Evolutionary conservation across 1,140 invertebrate species (phyloP).

Genomic region (Heliothis subflexa): DNA sequence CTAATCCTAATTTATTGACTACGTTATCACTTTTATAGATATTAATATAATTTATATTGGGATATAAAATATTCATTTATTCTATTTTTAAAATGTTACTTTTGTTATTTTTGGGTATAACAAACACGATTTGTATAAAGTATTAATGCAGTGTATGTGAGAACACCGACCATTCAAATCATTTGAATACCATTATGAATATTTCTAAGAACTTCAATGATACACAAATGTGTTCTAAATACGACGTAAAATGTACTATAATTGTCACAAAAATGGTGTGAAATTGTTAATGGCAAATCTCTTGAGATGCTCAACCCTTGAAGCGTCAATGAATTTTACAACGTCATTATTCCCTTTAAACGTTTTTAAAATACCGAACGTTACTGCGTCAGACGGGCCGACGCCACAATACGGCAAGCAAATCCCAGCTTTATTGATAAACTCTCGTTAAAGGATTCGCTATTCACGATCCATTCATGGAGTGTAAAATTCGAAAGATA

Average conservation of each 20-base stretch:
- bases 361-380: slow-evolving; percentile 58
- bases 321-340: slow-evolving; percentile 63
- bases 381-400: slow-evolving; percentile 67
- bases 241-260: slow-evolving; percentile 61
- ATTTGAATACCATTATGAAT: neutral
- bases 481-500: slow-evolving; percentile 73
- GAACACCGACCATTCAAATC: neutral
- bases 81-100: neutral
- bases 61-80: slow-evolving; percentile 17
- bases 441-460: slow-evolving; percentile 37
- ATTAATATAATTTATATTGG: neutral
- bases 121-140: neutral
- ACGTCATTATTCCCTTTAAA: slow-evolving; percentile 64
- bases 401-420: slow-evolving; percentile 57
- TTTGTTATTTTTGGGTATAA: neutral
- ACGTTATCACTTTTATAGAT: slow-evolving; percentile 27
- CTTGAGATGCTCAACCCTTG: slow-evolving; percentile 46
- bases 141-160: neutral
- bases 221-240: slow-evolving; percentile 51
- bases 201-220: slow-evolving; percentile 2
- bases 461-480: slow-evolving; percentile 50
- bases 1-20: slow-evolving; percentile 45
- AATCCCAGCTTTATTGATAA: neutral
- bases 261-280: slow-evolving; percentile 66
- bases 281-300: slow-evolving; percentile 71